A percentile compares a stretch with the other conserved stretches of the same genome.
These are phyloP conservation scores for Clarias pachynema DNA, from an alignment of 2,797 vertebrate species.

Conservation along the genomic window DNA sequence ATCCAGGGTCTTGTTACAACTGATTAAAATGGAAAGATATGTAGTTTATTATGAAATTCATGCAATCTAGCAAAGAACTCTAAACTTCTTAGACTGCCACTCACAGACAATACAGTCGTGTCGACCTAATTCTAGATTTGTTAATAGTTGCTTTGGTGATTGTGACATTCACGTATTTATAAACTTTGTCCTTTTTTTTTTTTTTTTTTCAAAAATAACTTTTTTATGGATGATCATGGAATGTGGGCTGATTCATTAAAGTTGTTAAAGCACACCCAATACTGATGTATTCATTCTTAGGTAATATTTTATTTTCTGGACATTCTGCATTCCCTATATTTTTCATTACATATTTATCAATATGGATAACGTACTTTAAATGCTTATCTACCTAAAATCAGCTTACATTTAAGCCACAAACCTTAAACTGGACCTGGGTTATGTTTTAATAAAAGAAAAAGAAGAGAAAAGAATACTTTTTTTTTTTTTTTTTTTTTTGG, in stretches of 20 bases:
- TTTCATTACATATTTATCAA: background rate
- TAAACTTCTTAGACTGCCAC: background rate
- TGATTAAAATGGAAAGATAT: background rate
- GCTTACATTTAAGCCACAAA: background rate
- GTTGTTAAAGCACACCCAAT: constrained; percentile 20
- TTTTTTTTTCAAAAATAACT: background rate
- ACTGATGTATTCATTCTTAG: background rate
- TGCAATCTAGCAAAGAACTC: background rate
- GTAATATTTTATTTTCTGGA: constrained; percentile 8
- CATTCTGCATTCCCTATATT: background rate
- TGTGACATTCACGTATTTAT: constrained; percentile 1
- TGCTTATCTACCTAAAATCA: background rate
- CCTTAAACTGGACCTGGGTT: background rate
- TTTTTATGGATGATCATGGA: constrained; percentile 37
- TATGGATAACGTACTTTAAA: background rate
- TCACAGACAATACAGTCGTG: background rate
- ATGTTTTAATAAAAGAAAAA: background rate
- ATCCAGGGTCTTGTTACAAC: background rate
- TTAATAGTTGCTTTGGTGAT: background rate
- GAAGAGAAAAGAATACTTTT: no score
- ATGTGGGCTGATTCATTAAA: constrained; percentile 53
- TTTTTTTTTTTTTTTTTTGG: no score
- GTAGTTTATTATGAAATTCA: background rate
- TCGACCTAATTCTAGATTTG: background rate
- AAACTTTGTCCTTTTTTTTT: background rate